A percentile compares a stretch with the other conserved stretches of the same genome.
Conservation (phyloP, 37 sponge, comb jelly and placozoan species). For the Diacarnus erythraeanus region DNA sequence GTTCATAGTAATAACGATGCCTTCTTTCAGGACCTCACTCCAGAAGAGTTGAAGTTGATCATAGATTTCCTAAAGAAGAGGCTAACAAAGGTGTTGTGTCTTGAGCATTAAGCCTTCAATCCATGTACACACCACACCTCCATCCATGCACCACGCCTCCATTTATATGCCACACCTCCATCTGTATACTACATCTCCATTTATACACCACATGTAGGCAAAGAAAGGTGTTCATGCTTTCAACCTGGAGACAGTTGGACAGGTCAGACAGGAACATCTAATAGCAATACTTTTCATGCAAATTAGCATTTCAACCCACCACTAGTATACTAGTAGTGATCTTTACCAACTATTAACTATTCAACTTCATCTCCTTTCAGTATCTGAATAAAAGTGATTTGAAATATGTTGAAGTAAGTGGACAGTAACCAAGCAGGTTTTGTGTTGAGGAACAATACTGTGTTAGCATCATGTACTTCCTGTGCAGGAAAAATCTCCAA, state of each 20-base stretch:
- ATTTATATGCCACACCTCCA: no score
- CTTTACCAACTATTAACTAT: background rate
- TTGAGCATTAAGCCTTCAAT: background rate
- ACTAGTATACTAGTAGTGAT: background rate
- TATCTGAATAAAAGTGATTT: conserved; percentile 56
- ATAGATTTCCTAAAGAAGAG: conserved; percentile 70
- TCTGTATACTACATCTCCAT: background rate
- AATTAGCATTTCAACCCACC: no score
- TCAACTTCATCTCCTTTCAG: conserved; percentile 17
- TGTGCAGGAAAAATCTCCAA: conserved; percentile 40
- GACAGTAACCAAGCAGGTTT: background rate
- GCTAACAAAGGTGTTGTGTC: conserved; percentile 39
- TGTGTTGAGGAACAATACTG: background rate
- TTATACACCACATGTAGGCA: background rate
- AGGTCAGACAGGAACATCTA: conserved; percentile 27
- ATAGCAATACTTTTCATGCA: background rate
- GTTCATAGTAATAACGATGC: background rate
- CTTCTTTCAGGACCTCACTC: conserved; percentile 29
- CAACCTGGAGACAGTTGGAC: conserved; percentile 79
- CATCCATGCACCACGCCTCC: background rate
- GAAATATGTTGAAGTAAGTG: conserved; percentile 42
- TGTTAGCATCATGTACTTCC: background rate
- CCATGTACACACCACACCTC: background rate
- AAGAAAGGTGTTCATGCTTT: conserved; percentile 32
- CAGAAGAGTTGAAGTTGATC: conserved; percentile 47